Evolutionary conservation across 2,113 vertebrate species (phyloP), one percentile per base, ranked within the genome.

Genomic region (Melanerpes formicivorus): DNA sequence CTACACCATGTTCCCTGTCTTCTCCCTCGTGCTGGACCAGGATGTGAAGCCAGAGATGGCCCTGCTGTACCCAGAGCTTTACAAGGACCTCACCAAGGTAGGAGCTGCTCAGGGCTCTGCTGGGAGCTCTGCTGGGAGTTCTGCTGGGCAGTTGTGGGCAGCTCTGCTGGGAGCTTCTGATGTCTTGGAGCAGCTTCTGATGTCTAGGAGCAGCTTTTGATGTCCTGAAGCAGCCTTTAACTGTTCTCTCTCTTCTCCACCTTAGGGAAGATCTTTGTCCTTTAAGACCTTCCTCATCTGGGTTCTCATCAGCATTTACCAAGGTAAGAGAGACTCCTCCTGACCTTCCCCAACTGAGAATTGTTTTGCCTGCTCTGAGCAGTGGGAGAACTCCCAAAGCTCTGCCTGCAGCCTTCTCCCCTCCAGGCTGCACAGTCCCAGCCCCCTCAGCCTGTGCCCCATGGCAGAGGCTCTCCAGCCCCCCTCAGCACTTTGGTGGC

Each of bases 1-100:
- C 89, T 99, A 99, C 97, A 99, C 99, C 84, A 99, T 99, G 99
- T 99, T 99, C 72, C 99, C 99, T 27, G 99, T 99, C 42, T 99
- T 99, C 97, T 99, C 99, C 9, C 93, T 99, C 87, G 99, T 99
- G 27, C 96, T 99, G 97, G 99, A 99, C 95, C 99, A 99, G 94
- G 99, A 99, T 42, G 99, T 99, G 93, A 99, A 99, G 95, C 99
- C 99, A 9, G 99, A 99, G 91, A 98, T 98, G 98, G 99, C 99
- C 4, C 92, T 99, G 90, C 98, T 99, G 1, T 99, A 99, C 97
- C 99, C 99, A 10, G 99, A 99, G 97, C 99, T 99, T 54, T 99
- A 99, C 95, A 99, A 99, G 96, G 99, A 99, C 96, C 99, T 99
- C 93, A 99, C 99, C 80, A 99, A 99, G 98, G 99, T 99, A 96